These are phyloP conservation scores for Eupithecia abbreviata DNA, from an alignment of 2,888 invertebrate genomes.

Conservation along the genomic window DNA sequence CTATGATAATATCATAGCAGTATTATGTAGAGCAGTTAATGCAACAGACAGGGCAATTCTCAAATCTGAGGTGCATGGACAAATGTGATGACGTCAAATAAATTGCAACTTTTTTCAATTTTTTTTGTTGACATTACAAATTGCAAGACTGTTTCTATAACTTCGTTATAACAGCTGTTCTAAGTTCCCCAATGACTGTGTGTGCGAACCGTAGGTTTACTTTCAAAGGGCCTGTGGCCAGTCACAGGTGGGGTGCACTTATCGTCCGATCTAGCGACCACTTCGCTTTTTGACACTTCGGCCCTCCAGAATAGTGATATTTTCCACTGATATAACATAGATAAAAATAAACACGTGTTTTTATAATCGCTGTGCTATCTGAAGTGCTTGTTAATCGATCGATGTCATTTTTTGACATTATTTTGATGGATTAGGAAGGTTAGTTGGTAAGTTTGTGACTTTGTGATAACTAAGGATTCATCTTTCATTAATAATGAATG, in stretches of 20 bases:
- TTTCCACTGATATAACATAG: constrained; percentile 62
- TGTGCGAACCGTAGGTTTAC: neutral
- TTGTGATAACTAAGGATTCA: constrained; percentile 32
- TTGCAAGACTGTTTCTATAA: neutral
- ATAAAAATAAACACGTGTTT: constrained; percentile 73
- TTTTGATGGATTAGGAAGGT: constrained; percentile 53
- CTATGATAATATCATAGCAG: neutral
- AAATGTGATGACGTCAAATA: neutral
- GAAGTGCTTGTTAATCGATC: constrained; percentile 54
- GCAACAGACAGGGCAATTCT: neutral
- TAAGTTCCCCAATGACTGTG: constrained; percentile 1
- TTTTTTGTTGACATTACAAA: neutral
- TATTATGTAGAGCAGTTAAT: neutral
- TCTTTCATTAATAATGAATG: neutral
- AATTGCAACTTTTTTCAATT: neutral
- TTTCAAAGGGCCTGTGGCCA: constrained; percentile 39
- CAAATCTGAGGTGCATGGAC: neutral
- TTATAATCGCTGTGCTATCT: constrained; percentile 64
- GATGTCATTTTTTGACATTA: constrained; percentile 47
- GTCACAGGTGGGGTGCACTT: constrained; percentile 67
- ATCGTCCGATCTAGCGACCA: constrained; percentile 72
- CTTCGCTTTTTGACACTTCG: constrained; percentile 75
- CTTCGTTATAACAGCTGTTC: neutral
- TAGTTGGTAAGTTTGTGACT: constrained; percentile 32
- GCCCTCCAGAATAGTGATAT: constrained; percentile 60